phyloP scores from a whole-genome alignment of 2,888 invertebrate genomes.

The Stictocephala bisonia region DNA sequence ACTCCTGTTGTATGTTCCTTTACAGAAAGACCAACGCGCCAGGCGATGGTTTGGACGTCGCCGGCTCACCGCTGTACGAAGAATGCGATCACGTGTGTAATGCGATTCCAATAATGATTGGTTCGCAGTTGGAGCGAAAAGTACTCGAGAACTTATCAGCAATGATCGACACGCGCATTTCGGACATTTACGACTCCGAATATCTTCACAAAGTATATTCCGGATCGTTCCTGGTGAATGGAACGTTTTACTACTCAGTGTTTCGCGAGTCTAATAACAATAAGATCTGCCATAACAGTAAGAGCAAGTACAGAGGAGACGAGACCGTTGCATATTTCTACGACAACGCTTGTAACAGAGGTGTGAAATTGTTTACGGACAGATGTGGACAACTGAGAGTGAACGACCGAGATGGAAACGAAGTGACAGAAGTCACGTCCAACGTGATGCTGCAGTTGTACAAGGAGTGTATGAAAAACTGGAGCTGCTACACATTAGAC shows the following conservation, averaged over 20 bases:
- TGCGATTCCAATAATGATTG: neutral
- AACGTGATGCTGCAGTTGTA: neutral
- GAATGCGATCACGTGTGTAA: slow-evolving; percentile 9
- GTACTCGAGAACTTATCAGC: neutral
- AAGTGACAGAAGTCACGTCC: neutral
- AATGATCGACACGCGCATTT: neutral
- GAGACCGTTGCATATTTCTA: slow-evolving; percentile 9
- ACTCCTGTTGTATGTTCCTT: neutral
- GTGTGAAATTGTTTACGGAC: slow-evolving; percentile 1
- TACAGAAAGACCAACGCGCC: too few species aligned
- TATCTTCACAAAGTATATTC: neutral
- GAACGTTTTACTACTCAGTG: slow-evolving; percentile 4
- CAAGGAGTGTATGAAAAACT: neutral
- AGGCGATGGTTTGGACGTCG: too few species aligned
- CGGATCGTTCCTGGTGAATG: slow-evolving; percentile 1
- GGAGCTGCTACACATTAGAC: neutral
- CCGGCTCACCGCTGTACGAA: too few species aligned
- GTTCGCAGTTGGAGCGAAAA: neutral
- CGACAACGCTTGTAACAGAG: neutral
- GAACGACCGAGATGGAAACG: slow-evolving; percentile 6
- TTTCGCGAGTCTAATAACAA: slow-evolving; percentile 10
- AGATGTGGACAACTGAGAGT: neutral
- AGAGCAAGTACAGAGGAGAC: neutral
- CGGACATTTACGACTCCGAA: neutral
- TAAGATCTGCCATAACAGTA: slow-evolving; percentile 1